Base-by-base conservation (phyloP, 1,140 invertebrate species). In the Alviniconcha marisindica region DNA sequence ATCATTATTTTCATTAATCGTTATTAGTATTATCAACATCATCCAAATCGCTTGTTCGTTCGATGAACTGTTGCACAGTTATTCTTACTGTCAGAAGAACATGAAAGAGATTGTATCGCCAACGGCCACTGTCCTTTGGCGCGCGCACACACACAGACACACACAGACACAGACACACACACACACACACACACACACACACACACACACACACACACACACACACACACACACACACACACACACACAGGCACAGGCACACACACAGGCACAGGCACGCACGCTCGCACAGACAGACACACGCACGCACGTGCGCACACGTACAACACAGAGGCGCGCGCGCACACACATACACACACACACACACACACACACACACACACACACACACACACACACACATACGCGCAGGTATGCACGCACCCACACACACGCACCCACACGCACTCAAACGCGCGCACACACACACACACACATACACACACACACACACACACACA, bases 401-500 rank as follows among this genome's bases (percentile, higher is more conserved):
- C 36, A 4, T n/a, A 28, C 7, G 36, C 28, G 12, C 28, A 71
- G 2, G 7, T 5, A 71, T 40, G 21, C 7, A 28, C 31, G 12
- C 15, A 33, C 31, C 4, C 7, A 33, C 2, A 7, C 28, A n/a
- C 28, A n/a, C 28, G 12, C 31, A 36, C 28, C 3, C 15, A 36
- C 31, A 14, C 7, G 36, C 66, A 31, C 66, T 7, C 66, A 71
- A 5, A 71, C 28, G 36, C 33, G 5, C 33, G 36, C 28, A 71
- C 33, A 31, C 33, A 36, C 28, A 36, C 66, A 71, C 31, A 36
- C 31, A 71, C 10, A 36, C 66, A 71, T 21, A 36, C 66, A 71
- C 33, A 31, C 66, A 71, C 66, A 71, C 33, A 36, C 66, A 71
- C 60, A 66, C 60, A 66, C 18, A 66, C 21, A 66, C 21, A 66